These are phyloP conservation scores for Agelastica alni DNA, from an alignment of 2,888 invertebrate species.

Conservation along the genomic window DNA sequence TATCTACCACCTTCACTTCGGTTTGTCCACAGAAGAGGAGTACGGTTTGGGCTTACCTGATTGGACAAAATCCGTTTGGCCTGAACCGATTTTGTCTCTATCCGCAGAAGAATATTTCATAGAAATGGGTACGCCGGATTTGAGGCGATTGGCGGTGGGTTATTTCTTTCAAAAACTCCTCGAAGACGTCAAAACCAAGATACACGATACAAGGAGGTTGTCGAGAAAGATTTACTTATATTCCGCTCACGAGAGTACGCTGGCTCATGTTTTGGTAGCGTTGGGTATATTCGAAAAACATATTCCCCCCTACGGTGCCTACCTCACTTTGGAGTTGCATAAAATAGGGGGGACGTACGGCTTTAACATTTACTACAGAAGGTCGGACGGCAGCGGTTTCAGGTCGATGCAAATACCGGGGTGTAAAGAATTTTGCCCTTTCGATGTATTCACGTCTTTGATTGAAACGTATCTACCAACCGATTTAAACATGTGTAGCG, in stretches of 20 bases:
- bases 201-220: slow-evolving; percentile 28
- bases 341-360: slow-evolving; percentile 35
- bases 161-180: slow-evolving; percentile 40
- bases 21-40: slow-evolving; percentile 64
- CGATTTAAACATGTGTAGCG: slow-evolving; percentile 18
- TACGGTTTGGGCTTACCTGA: slow-evolving; percentile 51
- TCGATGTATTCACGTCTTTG: slow-evolving; percentile 29
- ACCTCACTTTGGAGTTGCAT: slow-evolving; percentile 36
- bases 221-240: slow-evolving; percentile 41
- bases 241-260: slow-evolving; percentile 43
- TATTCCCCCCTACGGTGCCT: slow-evolving; percentile 38
- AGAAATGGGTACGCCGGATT: slow-evolving; percentile 42
- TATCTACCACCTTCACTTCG: slow-evolving; percentile 64
- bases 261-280: slow-evolving; percentile 39
- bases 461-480: slow-evolving; percentile 29
- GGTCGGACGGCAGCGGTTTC: slow-evolving; percentile 32
- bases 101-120: slow-evolving; percentile 51
- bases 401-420: slow-evolving; percentile 33
- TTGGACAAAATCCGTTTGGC: slow-evolving; percentile 53
- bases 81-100: slow-evolving; percentile 47
- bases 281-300: slow-evolving; percentile 38
- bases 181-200: slow-evolving; percentile 36
- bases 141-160: slow-evolving; percentile 31
- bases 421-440: slow-evolving; percentile 37
- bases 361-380: slow-evolving; percentile 41